Evolutionary conservation across 2,797 vertebrate genomes (phyloP), one percentile per base, ranked within the genome.

Genomic region (Tapera naevia): DNA sequence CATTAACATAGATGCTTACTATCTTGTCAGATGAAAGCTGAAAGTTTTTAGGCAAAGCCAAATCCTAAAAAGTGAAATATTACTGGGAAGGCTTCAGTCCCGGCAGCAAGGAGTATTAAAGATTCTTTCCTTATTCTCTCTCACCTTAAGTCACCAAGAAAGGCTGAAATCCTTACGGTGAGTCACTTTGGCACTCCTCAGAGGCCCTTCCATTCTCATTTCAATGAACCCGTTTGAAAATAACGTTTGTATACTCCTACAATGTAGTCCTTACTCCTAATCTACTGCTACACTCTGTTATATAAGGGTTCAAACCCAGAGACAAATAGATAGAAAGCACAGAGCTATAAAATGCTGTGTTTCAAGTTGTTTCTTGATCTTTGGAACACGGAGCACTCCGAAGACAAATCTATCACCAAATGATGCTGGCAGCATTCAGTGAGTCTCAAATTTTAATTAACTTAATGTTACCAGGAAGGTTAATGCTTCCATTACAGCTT

Each of bases 161-260:
- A 86, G 78, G 54, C 82, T 35, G 50, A 81, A 92, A 54, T 65
- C n/a, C 69, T 80, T 33, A 57, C 71, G 46, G 21, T 39, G 37
- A 96, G 43, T 22, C 50, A 45, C 30, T 69, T 27, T 7, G 45
- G 70, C 25, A 17, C 84, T 94, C 89, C 69, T 89, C 57, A 67
- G 79, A 94, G 83, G 79, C 72, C 58, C 88, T 89, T 72, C 65
- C 37, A 88, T 95, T 96, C 86, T 96, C 46, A 95, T 97, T 78
- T 92, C 87, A 95, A 95, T 91, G 61, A 92, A 2, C 17, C 58
- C 50, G 43, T 74, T 73, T 4, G 15, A 62, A n/a, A n/a, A n/a
- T n/a, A n/a, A n/a, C n/a, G n/a, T n/a, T n/a, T n/a, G n/a, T n/a
- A n/a, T n/a, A n/a, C 32, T 89, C 58, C 74, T 73, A 54, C 72